Percentiles rank a stretch among this genome's conserved stretches.
Evolutionary conservation across 2,888 invertebrate species (phyloP).

Genomic region (Aphidoletes aphidimyza): DNA sequence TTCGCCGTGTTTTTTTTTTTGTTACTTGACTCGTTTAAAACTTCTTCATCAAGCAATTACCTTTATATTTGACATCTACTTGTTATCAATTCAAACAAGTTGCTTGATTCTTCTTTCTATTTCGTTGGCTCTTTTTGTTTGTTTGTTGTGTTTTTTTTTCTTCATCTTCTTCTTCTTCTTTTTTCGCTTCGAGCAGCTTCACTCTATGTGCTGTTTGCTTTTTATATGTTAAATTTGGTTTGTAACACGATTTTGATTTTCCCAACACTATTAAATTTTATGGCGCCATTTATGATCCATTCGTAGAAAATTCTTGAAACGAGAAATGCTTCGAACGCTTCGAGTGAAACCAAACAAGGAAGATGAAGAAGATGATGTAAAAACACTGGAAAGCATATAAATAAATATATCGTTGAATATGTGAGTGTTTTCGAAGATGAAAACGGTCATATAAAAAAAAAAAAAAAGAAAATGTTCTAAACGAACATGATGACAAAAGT

Average conservation of each 20-base stretch:
- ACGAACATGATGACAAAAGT: slow-evolving; percentile 3
- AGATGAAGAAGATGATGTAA: background rate
- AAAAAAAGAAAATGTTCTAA: slow-evolving; percentile 5
- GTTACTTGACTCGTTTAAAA: background rate
- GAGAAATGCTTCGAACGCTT: background rate
- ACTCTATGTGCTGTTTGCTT: background rate
- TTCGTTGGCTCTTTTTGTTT: too few species aligned
- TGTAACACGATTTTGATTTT: slow-evolving; percentile 40
- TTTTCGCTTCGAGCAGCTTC: background rate
- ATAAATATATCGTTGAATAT: too few species aligned
- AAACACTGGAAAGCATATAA: background rate
- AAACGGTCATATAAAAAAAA: slow-evolving; percentile 33
- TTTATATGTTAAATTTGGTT: slow-evolving; percentile 1
- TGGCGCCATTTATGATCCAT: slow-evolving; percentile 40
- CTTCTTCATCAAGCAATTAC: slow-evolving; percentile 27
- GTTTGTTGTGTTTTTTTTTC: background rate
- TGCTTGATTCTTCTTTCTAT: slow-evolving; percentile 44
- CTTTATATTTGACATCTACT: slow-evolving; percentile 37
- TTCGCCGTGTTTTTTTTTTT: background rate
- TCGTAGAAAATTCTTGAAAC: slow-evolving; percentile 29
- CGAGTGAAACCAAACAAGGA: too few species aligned
- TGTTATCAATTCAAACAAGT: slow-evolving; percentile 51
- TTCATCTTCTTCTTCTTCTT: background rate
- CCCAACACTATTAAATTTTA: slow-evolving; percentile 51
- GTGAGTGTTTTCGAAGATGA: background rate